phyloP scores from a whole-genome alignment of 2,113 vertebrate genomes.

The Planiliza haematocheilus region DNA sequence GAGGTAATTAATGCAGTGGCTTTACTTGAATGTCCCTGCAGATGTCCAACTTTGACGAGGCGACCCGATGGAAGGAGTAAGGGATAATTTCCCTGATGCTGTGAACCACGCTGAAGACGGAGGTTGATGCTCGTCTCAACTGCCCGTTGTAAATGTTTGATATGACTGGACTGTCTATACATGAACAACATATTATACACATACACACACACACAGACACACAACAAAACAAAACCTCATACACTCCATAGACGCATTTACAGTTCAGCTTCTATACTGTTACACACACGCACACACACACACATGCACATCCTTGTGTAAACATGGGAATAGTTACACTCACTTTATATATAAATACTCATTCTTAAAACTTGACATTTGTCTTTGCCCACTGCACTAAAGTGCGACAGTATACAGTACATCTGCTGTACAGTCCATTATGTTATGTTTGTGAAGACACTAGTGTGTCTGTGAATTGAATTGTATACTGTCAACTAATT shows the following conservation, averaged over 20 bases:
- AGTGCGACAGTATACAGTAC: slow-evolving; percentile 75
- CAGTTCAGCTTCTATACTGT: slow-evolving; percentile 60
- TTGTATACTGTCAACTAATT: slow-evolving; percentile 87
- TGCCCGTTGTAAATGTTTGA: slow-evolving; percentile 78
- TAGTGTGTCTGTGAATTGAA: slow-evolving; percentile 85
- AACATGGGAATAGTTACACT: slow-evolving; percentile 69
- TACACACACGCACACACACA: slow-evolving; percentile 38
- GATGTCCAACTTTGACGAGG: slow-evolving; percentile 44
- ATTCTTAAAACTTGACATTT: slow-evolving; percentile 74
- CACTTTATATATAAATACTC: slow-evolving; percentile 72
- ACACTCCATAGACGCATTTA: slow-evolving; percentile 60
- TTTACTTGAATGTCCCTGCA: slow-evolving; percentile 27
- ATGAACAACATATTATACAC: slow-evolving; percentile 69
- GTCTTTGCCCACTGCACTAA: slow-evolving; percentile 75
- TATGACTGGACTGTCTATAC: slow-evolving; percentile 83
- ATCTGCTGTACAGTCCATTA: slow-evolving; percentile 84
- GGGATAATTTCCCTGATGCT: slow-evolving; percentile 70
- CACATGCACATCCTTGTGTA: slow-evolving; percentile 52
- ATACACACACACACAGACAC: slow-evolving; percentile 54
- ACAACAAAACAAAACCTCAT: slow-evolving; percentile 26
- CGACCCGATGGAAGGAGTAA: slow-evolving; percentile 58
- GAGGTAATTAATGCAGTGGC: no score
- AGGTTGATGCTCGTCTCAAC: slow-evolving; percentile 58
- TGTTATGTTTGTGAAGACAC: slow-evolving; percentile 85
- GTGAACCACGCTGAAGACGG: slow-evolving; percentile 76